Evolutionary conservation across 1,140 invertebrate species (phyloP).

Genomic region (Pteromalus puparum): DNA sequence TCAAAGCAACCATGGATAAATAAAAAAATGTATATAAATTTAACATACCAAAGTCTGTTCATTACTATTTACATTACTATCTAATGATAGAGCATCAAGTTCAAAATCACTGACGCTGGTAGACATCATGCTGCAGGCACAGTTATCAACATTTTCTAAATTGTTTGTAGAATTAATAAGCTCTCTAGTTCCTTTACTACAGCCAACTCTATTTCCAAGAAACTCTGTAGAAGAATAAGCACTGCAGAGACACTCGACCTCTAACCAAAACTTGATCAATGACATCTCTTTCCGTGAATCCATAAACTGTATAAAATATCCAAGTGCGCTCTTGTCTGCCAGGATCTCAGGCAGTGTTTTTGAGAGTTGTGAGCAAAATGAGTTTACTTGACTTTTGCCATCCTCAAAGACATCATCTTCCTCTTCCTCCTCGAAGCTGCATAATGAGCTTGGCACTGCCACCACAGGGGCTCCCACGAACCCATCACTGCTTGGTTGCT

Average conservation of each 20-base stretch:
- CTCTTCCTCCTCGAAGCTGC: conserved; percentile 68
- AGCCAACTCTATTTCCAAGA: conserved; percentile 50
- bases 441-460: conserved; percentile 57
- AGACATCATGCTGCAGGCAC: conserved; percentile 45
- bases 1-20: not conserved
- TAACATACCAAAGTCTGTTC: conserved; percentile 43
- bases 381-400: conserved; percentile 57
- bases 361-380: conserved; percentile 76
- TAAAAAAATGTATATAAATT: not conserved
- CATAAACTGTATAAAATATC: conserved; percentile 85
- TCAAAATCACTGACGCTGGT: conserved; percentile 47
- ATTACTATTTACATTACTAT: conserved; percentile 58
- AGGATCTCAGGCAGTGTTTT: conserved; percentile 82
- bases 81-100: conserved; percentile 58
- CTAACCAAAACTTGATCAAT: conserved; percentile 84
- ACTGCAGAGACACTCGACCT: conserved; percentile 81
- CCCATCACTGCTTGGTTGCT: conserved; percentile 20
- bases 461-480: conserved; percentile 45
- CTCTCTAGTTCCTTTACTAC: conserved; percentile 46
- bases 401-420: conserved; percentile 61
- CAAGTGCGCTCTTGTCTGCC: conserved; percentile 81
- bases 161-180: conserved; percentile 40
- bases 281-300: conserved; percentile 77
- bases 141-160: conserved; percentile 41
- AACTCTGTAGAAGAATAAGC: conserved; percentile 50